These are phyloP conservation scores for Ageneiosus marmoratus DNA, from an alignment of 2,113 vertebrate species.

Conservation along the genomic window DNA sequence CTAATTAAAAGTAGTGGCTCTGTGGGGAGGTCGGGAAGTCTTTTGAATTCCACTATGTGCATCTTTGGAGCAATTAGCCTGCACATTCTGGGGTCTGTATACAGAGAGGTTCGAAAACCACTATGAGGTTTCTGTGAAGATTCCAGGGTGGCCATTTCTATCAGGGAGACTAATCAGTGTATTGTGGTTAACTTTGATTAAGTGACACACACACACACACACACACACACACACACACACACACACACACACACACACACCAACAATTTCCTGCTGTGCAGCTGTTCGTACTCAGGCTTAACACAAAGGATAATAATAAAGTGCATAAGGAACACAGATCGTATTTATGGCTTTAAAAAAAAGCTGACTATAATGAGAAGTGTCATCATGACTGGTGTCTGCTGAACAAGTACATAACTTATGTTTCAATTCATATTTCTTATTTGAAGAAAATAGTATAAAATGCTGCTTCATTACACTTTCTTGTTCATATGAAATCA, in stretches of 20 bases:
- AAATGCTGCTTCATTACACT: not conserved
- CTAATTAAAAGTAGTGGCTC: slow-evolving; percentile 39
- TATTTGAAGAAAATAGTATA: not conserved
- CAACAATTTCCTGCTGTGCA: not conserved
- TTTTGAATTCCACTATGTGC: not conserved
- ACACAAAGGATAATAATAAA: not conserved
- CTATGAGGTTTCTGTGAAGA: slow-evolving; percentile 48
- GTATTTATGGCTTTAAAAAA: not conserved
- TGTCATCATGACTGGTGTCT: not conserved
- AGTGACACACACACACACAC: slow-evolving; percentile 21
- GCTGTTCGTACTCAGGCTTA: not conserved
- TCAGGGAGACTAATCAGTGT: slow-evolving; percentile 26
- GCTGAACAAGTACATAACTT: not conserved
- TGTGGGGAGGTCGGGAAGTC: slow-evolving; percentile 22
- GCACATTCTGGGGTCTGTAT: slow-evolving; percentile 27
- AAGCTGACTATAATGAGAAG: not conserved
- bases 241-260: not conserved
- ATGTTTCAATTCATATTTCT: not conserved
- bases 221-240: slow-evolving; percentile 19
- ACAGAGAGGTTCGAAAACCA: slow-evolving; percentile 21
- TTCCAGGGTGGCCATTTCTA: slow-evolving; percentile 45
- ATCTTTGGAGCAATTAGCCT: slow-evolving; percentile 48
- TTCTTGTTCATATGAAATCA: not conserved
- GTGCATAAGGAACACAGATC: not conserved
- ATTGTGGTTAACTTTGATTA: slow-evolving; percentile 39